These are phyloP conservation scores for Balanococcus diminutus DNA, from an alignment of 2,888 invertebrate species.

Conservation along the genomic window DNA sequence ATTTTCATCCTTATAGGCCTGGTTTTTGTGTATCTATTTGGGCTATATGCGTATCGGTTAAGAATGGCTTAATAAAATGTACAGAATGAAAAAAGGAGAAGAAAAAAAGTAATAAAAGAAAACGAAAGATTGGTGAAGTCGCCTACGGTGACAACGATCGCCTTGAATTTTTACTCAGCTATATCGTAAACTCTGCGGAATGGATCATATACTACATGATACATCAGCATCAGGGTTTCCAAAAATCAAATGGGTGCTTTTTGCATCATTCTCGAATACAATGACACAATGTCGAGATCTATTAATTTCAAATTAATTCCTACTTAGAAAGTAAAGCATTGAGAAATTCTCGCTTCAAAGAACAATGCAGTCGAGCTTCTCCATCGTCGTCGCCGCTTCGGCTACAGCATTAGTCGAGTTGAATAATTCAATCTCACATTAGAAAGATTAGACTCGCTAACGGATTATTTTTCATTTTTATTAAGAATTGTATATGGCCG, in stretches of 20 bases:
- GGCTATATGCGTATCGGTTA: not conserved
- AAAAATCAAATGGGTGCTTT: not conserved
- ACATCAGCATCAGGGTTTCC: not conserved
- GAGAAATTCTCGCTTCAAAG: not conserved
- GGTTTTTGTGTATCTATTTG: conserved; percentile 13
- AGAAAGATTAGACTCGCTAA: not conserved
- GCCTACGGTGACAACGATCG: conserved; percentile 43
- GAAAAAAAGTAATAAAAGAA: conserved; percentile 18
- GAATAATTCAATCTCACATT: not conserved
- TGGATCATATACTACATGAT: not conserved
- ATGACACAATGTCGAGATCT: not conserved
- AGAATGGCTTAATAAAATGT: not conserved
- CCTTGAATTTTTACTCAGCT: not conserved
- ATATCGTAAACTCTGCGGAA: not conserved
- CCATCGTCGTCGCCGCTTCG: no score
- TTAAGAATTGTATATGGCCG: not conserved
- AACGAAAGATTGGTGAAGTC: conserved; percentile 23
- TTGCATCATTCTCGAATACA: not conserved
- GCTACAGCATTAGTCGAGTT: not conserved
- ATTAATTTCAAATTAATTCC: conserved; percentile 9
- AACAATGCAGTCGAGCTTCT: not conserved
- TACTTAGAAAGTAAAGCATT: not conserved
- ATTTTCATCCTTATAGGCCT: conserved; percentile 2
- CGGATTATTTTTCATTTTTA: conserved; percentile 39
- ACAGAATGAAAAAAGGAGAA: not conserved